Percentiles rank a stretch among this genome's conserved stretches.
Evolutionary conservation across 2,888 invertebrate genomes (phyloP).

Genomic region (Eristalis pertinax): DNA sequence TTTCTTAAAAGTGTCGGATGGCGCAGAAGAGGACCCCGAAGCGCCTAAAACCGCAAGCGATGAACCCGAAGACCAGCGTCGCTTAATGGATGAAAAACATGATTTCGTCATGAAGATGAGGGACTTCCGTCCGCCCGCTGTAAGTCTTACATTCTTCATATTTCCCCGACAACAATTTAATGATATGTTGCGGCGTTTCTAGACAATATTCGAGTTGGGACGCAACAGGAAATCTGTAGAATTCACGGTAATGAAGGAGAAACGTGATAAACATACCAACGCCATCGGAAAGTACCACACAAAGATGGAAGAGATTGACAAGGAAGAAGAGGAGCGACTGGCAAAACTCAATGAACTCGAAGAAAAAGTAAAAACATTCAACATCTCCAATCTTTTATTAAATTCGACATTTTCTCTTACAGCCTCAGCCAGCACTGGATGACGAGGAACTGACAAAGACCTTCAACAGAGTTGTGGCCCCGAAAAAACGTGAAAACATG

Average conservation of each 20-base stretch:
- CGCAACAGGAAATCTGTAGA: slow-evolving; percentile 89
- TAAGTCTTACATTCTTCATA: slow-evolving; percentile 72
- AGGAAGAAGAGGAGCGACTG: slow-evolving; percentile 75
- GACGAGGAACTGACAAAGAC: slow-evolving; percentile 83
- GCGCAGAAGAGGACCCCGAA: slow-evolving; percentile 81
- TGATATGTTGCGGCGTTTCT: slow-evolving; percentile 52
- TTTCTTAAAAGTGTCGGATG: slow-evolving; percentile 76
- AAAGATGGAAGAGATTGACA: slow-evolving; percentile 78
- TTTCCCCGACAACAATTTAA: neutral
- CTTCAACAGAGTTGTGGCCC: slow-evolving; percentile 84
- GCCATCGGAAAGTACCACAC: slow-evolving; percentile 81
- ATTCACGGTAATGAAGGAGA: slow-evolving; percentile 93
- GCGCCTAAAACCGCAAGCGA: slow-evolving; percentile 78
- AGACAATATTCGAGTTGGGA: slow-evolving; percentile 97
- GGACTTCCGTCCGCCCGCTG: slow-evolving; percentile 79
- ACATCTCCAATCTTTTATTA: neutral
- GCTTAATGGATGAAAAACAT: slow-evolving; percentile 78
- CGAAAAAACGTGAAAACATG: slow-evolving; percentile 82
- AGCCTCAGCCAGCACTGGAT: slow-evolving; percentile 80
- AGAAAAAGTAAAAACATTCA: slow-evolving; percentile 5
- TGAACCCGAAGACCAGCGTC: slow-evolving; percentile 76
- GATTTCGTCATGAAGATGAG: slow-evolving; percentile 79
- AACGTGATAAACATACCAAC: slow-evolving; percentile 88
- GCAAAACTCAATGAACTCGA: slow-evolving; percentile 57
- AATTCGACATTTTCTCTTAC: slow-evolving; percentile 2